Percentiles rank a stretch among this genome's conserved stretches.
Conservation (phyloP, 92 coral and sea anemone species). For the Actinostola sp. region DNA sequence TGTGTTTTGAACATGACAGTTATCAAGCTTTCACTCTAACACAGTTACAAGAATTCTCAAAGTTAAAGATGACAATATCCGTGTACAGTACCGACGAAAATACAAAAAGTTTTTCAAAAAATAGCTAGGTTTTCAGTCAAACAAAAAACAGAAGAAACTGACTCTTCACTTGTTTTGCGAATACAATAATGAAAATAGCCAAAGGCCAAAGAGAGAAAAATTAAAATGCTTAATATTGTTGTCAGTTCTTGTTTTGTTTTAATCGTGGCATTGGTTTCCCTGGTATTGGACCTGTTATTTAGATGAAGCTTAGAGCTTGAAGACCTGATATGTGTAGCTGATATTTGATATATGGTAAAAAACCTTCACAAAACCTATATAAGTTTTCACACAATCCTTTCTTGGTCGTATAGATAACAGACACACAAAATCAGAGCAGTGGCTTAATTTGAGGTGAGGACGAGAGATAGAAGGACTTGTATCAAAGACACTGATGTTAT, state of each 20-base stretch:
- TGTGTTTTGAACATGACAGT: background rate
- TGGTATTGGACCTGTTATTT: constrained; percentile 1
- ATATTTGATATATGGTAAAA: constrained; percentile 44
- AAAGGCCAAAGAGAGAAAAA: background rate
- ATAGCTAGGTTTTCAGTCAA: too few species aligned
- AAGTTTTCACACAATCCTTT: constrained; percentile 37
- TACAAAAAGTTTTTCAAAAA: too few species aligned
- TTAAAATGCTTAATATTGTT: background rate
- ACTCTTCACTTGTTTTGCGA: too few species aligned
- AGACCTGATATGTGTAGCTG: constrained; percentile 35
- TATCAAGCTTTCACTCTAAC: background rate
- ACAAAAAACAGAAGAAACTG: too few species aligned
- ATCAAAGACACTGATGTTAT: constrained; percentile 12
- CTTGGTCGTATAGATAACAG: constrained; percentile 15
- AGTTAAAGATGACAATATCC: too few species aligned
- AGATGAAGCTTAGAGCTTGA: constrained; percentile 14
- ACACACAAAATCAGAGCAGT: constrained; percentile 17
- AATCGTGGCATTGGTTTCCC: background rate
- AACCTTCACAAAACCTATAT: constrained; percentile 40
- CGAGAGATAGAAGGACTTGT: constrained; percentile 2
- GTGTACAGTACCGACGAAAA: too few species aligned
- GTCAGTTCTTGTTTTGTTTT: background rate
- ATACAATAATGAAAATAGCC: too few species aligned
- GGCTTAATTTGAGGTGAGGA: background rate
- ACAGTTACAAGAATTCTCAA: too few species aligned